A percentile compares a stretch with the other conserved stretches of the same genome.
phyloP scores from a whole-genome alignment of 1,140 invertebrate species.

The Meloidogyne hapla region DNA sequence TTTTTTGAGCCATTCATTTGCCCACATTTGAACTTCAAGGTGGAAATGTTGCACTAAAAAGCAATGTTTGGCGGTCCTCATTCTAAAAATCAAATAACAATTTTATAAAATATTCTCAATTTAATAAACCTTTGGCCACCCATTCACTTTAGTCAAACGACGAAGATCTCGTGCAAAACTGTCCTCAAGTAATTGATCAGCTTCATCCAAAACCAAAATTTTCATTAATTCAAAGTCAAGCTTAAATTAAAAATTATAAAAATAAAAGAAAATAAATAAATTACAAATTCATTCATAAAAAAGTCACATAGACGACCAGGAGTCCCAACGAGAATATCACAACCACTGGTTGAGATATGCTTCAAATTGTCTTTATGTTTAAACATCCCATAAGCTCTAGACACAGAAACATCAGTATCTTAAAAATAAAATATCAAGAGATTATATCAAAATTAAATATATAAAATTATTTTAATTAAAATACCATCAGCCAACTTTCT shows the following conservation, averaged over 20 bases:
- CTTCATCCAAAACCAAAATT: constrained; percentile 88
- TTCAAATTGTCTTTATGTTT: background rate
- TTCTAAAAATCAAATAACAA: constrained; percentile 47
- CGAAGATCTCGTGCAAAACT: constrained; percentile 56
- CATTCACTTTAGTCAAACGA: constrained; percentile 31
- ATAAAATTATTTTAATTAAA: background rate
- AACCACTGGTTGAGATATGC: constrained; percentile 10
- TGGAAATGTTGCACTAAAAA: constrained; percentile 70
- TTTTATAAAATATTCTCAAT: background rate
- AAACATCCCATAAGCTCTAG: constrained; percentile 5
- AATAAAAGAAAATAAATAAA: background rate
- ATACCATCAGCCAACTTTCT: constrained; percentile 86
- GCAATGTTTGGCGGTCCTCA: constrained; percentile 67
- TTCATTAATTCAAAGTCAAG: constrained; percentile 72
- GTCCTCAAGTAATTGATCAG: constrained; percentile 89
- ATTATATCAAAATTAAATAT: background rate
- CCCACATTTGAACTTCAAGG: constrained; percentile 64
- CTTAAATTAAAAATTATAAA: constrained; percentile 35
- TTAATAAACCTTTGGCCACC: constrained; percentile 45
- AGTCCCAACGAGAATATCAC: constrained; percentile 20
- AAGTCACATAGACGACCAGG: constrained; percentile 18
- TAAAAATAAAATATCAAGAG: constrained; percentile 19
- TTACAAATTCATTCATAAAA: constrained; percentile 18
- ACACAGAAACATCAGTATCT: constrained; percentile 23
- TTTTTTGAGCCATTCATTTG: constrained; percentile 66